These are phyloP conservation scores for Beris chalybata DNA, from an alignment of 2,888 invertebrate species.

Conservation along the genomic window DNA sequence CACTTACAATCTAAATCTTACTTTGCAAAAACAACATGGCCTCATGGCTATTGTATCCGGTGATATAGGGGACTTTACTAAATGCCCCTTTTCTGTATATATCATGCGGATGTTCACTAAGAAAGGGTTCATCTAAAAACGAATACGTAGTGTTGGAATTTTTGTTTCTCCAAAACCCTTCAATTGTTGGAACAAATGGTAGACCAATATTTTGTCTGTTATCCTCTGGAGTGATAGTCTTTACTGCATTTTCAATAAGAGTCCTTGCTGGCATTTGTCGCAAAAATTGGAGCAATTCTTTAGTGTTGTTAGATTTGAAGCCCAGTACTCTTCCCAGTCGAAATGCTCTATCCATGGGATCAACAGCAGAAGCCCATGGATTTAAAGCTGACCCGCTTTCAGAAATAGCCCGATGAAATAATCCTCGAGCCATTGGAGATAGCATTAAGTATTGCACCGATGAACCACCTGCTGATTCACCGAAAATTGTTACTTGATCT, in stretches of 20 bases:
- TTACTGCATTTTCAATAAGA: conserved; percentile 62
- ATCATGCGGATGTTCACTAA: conserved; percentile 59
- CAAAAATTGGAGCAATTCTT: conserved; percentile 62
- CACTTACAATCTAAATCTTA: conserved; percentile 47
- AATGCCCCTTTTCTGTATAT: conserved; percentile 56
- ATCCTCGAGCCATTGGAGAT: conserved; percentile 61
- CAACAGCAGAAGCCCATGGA: conserved; percentile 63
- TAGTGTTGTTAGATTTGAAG: conserved; percentile 60
- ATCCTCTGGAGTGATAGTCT: conserved; percentile 59
- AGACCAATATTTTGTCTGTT: conserved; percentile 63
- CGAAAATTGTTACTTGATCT: conserved; percentile 62
- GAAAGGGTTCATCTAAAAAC: conserved; percentile 57
- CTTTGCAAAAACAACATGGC: conserved; percentile 66
- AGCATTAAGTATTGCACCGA: conserved; percentile 64
- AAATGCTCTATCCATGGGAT: conserved; percentile 59
- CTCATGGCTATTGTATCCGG: conserved; percentile 68
- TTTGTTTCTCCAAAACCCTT: conserved; percentile 57
- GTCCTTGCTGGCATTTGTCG: conserved; percentile 63
- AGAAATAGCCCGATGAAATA: conserved; percentile 66
- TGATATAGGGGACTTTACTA: conserved; percentile 64
- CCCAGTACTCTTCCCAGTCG: conserved; percentile 63
- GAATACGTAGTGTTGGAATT: conserved; percentile 46
- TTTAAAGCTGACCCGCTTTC: conserved; percentile 65
- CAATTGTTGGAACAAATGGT: conserved; percentile 61
- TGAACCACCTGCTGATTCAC: conserved; percentile 65